These are phyloP conservation scores for Stylophora pistillata DNA, from an alignment of 64 coral and sea anemone genomes.

Conservation along the genomic window DNA sequence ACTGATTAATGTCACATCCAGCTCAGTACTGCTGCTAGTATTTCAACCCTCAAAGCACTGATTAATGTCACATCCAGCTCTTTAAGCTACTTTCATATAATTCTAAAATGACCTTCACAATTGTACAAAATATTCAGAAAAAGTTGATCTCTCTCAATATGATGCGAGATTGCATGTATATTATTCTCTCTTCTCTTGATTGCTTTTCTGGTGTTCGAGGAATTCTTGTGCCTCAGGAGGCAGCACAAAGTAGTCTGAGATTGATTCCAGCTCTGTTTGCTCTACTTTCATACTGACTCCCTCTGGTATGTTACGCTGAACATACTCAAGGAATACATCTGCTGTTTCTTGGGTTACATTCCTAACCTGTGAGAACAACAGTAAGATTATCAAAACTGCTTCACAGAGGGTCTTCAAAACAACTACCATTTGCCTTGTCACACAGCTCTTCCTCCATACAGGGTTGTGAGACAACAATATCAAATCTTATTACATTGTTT, in stretches of 20 bases:
- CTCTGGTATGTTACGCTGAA: constrained; percentile 93
- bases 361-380: constrained; percentile 50
- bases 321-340: constrained; percentile 93
- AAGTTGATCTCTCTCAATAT: neutral
- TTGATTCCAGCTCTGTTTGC: constrained; percentile 74
- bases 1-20: no score
- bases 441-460: no score
- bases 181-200: neutral
- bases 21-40: no score
- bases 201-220: constrained; percentile 49
- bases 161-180: neutral
- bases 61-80: no score
- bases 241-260: constrained; percentile 68
- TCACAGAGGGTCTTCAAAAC: no score
- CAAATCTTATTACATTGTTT: no score
- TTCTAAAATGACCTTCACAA: neutral
- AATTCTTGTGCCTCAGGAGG: constrained; percentile 87
- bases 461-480: no score
- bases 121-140: neutral
- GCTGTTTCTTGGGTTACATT: constrained; percentile 85
- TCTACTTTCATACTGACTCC: constrained; percentile 95
- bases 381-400: no score
- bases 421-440: no score
- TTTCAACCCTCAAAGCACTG: no score
- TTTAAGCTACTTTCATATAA: no score